Percentiles rank a stretch among this genome's conserved stretches.
Conservation (phyloP, 1,140 invertebrate genomes). For the Brachionus rotundiformis region DNA sequence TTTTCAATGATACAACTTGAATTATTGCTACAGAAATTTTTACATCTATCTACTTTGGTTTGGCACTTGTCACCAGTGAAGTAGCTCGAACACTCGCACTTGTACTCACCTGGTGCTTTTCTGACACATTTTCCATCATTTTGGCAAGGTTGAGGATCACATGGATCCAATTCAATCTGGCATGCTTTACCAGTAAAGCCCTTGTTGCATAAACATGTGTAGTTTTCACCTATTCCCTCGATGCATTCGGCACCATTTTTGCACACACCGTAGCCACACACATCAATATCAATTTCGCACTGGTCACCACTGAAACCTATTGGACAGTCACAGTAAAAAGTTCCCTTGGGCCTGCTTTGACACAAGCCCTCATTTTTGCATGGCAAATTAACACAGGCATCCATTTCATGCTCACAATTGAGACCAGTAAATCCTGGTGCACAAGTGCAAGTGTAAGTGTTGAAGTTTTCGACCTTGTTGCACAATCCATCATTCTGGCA, state of each 20-base stretch:
- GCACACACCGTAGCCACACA: slow-evolving; percentile 24
- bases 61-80: slow-evolving; percentile 22
- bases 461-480: slow-evolving; percentile 10
- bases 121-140: neutral
- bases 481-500: slow-evolving; percentile 39
- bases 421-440: slow-evolving; percentile 72
- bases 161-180: slow-evolving; percentile 49
- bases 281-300: slow-evolving; percentile 39
- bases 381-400: neutral
- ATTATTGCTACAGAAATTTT: slow-evolving; percentile 42
- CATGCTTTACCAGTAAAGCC: slow-evolving; percentile 53
- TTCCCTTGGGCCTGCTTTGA: neutral
- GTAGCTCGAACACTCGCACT: slow-evolving; percentile 3
- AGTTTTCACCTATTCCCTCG: slow-evolving; percentile 38
- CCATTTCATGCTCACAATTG: slow-evolving; percentile 70
- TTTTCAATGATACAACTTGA: slow-evolving; percentile 50
- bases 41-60: neutral
- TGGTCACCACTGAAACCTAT: neutral
- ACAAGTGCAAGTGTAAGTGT: slow-evolving; percentile 70
- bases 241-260: slow-evolving; percentile 34
- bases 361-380: slow-evolving; percentile 48
- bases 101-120: neutral
- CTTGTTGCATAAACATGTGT: slow-evolving; percentile 52
- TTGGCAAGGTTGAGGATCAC: neutral
- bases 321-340: slow-evolving; percentile 32